Evolutionary conservation across 2,888 invertebrate genomes (phyloP).

Genomic region (Cataglyphis altisquamis): DNA sequence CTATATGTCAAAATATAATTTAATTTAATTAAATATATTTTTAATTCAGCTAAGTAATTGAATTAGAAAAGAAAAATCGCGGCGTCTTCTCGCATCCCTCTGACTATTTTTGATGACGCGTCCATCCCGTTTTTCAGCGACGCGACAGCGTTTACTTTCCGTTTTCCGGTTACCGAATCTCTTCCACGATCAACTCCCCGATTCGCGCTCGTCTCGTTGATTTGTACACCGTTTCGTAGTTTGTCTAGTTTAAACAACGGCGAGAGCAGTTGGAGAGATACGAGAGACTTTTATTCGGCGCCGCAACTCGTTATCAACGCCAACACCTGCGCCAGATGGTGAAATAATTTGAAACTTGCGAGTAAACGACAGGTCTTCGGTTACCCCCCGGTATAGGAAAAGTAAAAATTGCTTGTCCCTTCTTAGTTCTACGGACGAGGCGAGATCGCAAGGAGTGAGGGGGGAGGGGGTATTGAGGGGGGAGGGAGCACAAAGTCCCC

Average conservation of each 20-base stretch:
- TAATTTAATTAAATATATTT: not conserved
- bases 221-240: constrained; percentile 27
- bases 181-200: not conserved
- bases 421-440: constrained; percentile 27
- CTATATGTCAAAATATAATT: not conserved
- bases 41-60: not conserved
- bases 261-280: constrained; percentile 34
- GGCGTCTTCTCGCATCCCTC: not conserved
- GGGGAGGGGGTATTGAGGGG: too few relatives aligned
- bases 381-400: constrained; percentile 13
- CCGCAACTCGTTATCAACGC: constrained; percentile 71
- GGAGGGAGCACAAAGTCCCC: constrained; percentile 5
- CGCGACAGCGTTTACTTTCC: constrained; percentile 18
- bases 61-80: not conserved
- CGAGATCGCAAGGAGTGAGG: not conserved
- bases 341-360: constrained; percentile 79
- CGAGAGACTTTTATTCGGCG: constrained; percentile 45
- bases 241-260: constrained; percentile 43
- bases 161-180: constrained; percentile 33
- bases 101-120: constrained; percentile 12
- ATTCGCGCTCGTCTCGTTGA: constrained; percentile 23
- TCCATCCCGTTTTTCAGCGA: not conserved
- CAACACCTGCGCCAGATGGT: constrained; percentile 78
- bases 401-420: constrained; percentile 62
- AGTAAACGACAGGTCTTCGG: constrained; percentile 61